Evolutionary conservation across 2,797 vertebrate species (phyloP), one percentile per base, ranked within the genome.

Genomic region (Lithobates pipiens): DNA sequence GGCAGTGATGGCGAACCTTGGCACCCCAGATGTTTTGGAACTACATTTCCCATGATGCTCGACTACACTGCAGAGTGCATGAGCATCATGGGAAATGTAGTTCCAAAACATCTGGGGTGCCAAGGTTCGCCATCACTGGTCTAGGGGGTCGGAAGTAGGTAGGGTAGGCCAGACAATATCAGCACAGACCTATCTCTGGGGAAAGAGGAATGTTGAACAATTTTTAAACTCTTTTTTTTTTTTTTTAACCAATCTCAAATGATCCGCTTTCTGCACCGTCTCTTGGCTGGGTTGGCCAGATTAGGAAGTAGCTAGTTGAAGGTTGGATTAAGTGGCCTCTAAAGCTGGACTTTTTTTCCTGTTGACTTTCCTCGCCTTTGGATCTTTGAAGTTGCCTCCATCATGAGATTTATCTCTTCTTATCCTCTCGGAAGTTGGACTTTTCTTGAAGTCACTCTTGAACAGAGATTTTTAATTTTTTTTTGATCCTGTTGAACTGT

Each of bases 381-480:
- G 67, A 54, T 80, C 78, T 81, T 80, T 80, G 78, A 80, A 80
- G 78, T 46, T 3, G 0, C 5, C 27, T 29, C 32, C 70, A 71
- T 16, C 11, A 36, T 2, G 39, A 16, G 29, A 42, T 23, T 70
- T 72, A 57, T 81, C 79, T 73, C 5, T 7, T 18, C 79, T 71
- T 57, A 61, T 72, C 69, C 67, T 61, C 32, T 10, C 50, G n/a
- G 79, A 81, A 61, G 50, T 73, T 3, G 8, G 44, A 21, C 29
- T 42, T 81, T 81, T 36, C 79, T 57, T 10, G n/a, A 44, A 73
- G 71, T 44, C 11, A 3, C 11, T n/a, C 21, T 73, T 13, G 71
- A n/a, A 44, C 71, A 25, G 16, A 11, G 10, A 36, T 6, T 67
- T 81, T 81, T 72, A n/a, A n/a, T 50, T 68, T 81, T 81, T 72